These are phyloP conservation scores for Aethes cnicana DNA, from an alignment of 2,888 invertebrate species.

Conservation along the genomic window DNA sequence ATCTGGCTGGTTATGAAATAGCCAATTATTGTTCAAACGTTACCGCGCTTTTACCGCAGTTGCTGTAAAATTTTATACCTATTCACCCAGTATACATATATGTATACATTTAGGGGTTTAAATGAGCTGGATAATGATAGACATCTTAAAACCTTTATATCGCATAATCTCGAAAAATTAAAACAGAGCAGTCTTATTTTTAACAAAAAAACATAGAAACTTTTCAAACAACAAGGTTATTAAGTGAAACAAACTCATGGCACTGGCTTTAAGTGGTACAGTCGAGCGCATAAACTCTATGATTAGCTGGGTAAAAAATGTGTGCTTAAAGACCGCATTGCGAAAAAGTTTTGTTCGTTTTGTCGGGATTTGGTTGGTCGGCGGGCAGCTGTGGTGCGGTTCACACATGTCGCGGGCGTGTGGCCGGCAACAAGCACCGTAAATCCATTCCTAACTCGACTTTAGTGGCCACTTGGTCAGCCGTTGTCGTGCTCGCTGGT, in stretches of 20 bases:
- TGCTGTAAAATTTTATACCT: slow-evolving; percentile 32
- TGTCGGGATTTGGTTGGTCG: slow-evolving; percentile 42
- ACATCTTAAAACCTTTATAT: no score
- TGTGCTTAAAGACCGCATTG: slow-evolving; percentile 73
- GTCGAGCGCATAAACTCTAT: slow-evolving; percentile 45
- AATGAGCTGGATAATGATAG: no score
- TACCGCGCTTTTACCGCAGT: slow-evolving; percentile 13
- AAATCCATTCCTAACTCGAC: slow-evolving; percentile 77
- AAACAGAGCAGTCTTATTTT: no score
- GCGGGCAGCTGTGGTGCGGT: slow-evolving; percentile 50
- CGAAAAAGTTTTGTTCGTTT: slow-evolving; percentile 72
- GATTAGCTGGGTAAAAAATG: slow-evolving; percentile 56
- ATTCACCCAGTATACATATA: slow-evolving; percentile 7
- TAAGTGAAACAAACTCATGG: slow-evolving; percentile 11
- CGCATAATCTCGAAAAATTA: no score
- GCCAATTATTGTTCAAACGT: slow-evolving; percentile 45
- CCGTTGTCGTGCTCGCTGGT: slow-evolving; percentile 43
- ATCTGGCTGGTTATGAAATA: slow-evolving; percentile 55
- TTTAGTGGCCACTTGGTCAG: slow-evolving; percentile 51
- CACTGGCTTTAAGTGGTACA: slow-evolving; percentile 31
- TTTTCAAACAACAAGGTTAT: slow-evolving; percentile 5
- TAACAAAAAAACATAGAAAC: no score
- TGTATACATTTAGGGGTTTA: not conserved
- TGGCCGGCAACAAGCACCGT: slow-evolving; percentile 50
- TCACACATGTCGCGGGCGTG: slow-evolving; percentile 69